Percentiles rank a stretch among this genome's conserved stretches.
Conservation (phyloP, 2,797 vertebrate genomes). For the Percopsis omiscomaycus region DNA sequence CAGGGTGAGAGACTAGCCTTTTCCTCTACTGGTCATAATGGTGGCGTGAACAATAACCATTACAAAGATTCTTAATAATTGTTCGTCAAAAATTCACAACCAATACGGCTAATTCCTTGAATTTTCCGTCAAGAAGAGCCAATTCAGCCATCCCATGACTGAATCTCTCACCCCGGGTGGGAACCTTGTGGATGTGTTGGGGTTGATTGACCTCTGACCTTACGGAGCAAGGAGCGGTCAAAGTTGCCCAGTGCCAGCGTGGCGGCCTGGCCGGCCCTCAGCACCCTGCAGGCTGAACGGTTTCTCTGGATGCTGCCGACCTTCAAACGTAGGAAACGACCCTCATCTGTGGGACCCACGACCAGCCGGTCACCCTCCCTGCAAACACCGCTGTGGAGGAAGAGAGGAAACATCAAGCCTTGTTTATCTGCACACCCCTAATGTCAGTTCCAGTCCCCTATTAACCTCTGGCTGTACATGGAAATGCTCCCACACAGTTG, state of each 20-base stretch:
- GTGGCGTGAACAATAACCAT: too few species aligned
- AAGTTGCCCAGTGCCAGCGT: constrained; percentile 91
- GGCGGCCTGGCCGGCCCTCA: constrained; percentile 93
- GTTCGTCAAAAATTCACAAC: too few species aligned
- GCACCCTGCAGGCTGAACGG: constrained; percentile 90
- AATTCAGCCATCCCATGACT: background rate
- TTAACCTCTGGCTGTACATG: too few species aligned
- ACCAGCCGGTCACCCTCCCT: constrained; percentile 92
- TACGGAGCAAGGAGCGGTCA: constrained; percentile 90
- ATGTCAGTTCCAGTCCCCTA: too few species aligned
- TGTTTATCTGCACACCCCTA: too few species aligned
- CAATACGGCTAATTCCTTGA: too few species aligned
- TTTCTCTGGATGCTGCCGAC: constrained; percentile 97
- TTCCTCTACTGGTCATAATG: too few species aligned
- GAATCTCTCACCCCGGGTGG: background rate
- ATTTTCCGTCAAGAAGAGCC: background rate
- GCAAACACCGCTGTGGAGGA: constrained; percentile 86
- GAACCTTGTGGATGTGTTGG: background rate
- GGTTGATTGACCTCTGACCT: constrained; percentile 75
- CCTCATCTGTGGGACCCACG: constrained; percentile 91
- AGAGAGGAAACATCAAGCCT: constrained; percentile 12
- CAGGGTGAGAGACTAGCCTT: too few species aligned
- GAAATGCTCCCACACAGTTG: too few species aligned
- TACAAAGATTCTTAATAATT: too few species aligned
- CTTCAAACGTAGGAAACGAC: constrained; percentile 88